Evolutionary conservation across 1,140 invertebrate species (phyloP).

Genomic region (Frieseomelitta varia): DNA sequence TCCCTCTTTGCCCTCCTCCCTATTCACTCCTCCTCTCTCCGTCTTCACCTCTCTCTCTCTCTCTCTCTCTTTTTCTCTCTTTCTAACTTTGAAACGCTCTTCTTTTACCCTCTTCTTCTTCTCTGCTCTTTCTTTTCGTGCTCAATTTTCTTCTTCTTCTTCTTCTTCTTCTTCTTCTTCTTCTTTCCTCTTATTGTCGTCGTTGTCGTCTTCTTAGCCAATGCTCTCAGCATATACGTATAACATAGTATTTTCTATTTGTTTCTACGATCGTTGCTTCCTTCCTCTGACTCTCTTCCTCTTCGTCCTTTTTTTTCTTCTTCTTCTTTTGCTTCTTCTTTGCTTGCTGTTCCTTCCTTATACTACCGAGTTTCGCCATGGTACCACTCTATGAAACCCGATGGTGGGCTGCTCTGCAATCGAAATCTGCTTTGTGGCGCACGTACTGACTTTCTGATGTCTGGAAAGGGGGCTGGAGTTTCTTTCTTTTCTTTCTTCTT

Average conservation of each 20-base stretch:
- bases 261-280: slow-evolving; percentile 57
- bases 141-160: slow-evolving; percentile 49
- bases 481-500: neutral
- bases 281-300: slow-evolving; percentile 8
- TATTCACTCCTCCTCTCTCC: slow-evolving; percentile 15
- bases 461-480: slow-evolving; percentile 3
- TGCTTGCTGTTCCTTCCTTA: too few relatives aligned
- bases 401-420: slow-evolving; percentile 34
- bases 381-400: neutral
- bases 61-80: neutral
- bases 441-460: slow-evolving; percentile 31
- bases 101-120: slow-evolving; percentile 34
- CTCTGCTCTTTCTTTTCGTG: slow-evolving; percentile 36
- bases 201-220: slow-evolving; percentile 8
- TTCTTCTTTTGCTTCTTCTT: neutral
- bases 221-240: slow-evolving; percentile 12
- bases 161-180: slow-evolving; percentile 13
- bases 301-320: too few relatives aligned
- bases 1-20: slow-evolving; percentile 35
- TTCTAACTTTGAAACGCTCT: slow-evolving; percentile 20
- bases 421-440: slow-evolving; percentile 33
- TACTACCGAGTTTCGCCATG: neutral
- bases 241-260: slow-evolving; percentile 54
- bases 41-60: neutral
- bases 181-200: slow-evolving; percentile 37